Percentiles rank a stretch among this genome's conserved stretches.
Evolutionary conservation across 2,888 invertebrate species (phyloP).

Genomic region (Gastracanthus pulcherrimus): DNA sequence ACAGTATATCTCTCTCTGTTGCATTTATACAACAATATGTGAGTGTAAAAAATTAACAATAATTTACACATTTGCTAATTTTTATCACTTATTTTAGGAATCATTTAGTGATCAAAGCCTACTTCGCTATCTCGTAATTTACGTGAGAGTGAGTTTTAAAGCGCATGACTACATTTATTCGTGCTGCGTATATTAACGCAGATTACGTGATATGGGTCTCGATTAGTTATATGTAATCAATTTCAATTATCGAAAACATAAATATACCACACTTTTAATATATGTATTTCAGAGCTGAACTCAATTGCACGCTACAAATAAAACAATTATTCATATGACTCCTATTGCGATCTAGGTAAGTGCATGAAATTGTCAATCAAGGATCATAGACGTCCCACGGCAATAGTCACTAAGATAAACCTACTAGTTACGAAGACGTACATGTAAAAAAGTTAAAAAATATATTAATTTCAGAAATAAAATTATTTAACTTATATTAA

Average conservation of each 20-base stretch:
- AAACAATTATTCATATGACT: conserved; percentile 66
- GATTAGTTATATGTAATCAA: background rate
- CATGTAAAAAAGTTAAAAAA: too few species aligned
- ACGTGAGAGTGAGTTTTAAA: background rate
- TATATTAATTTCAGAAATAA: too few species aligned
- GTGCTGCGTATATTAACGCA: background rate
- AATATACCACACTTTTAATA: too few species aligned
- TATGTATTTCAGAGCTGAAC: background rate
- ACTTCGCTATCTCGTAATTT: background rate
- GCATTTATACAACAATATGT: too few species aligned
- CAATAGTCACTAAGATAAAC: too few species aligned
- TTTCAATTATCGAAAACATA: too few species aligned
- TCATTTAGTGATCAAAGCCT: too few species aligned
- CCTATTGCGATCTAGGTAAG: conserved; percentile 69
- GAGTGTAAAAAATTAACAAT: background rate
- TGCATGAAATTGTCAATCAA: conserved; percentile 67
- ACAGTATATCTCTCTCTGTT: too few species aligned
- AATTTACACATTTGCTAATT: too few species aligned
- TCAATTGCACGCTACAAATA: conserved; percentile 37
- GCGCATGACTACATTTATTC: background rate
- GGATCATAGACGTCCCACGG: background rate
- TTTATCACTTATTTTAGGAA: too few species aligned
- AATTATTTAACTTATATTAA: too few species aligned
- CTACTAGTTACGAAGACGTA: too few species aligned
- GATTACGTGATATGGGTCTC: background rate